A percentile compares a stretch with the other conserved stretches of the same genome.
Conservation (phyloP, 2,797 vertebrate species). For the Caiman crocodilus region DNA sequence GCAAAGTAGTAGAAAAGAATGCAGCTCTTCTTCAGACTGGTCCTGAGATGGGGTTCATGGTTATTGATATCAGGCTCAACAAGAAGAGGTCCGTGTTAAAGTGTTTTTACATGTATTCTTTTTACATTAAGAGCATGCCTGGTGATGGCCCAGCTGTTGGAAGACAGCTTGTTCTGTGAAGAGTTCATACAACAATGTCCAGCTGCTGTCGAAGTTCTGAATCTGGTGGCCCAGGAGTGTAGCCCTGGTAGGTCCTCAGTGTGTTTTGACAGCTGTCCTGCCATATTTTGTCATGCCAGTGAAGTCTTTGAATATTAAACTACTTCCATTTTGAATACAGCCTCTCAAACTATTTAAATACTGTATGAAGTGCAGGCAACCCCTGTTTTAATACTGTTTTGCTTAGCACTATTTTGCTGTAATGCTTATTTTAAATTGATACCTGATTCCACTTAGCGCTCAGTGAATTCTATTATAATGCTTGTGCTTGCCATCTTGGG, state of each 20-base stretch:
- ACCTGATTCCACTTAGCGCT: no score
- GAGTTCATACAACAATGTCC: slow-evolving; percentile 99
- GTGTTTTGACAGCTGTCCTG: not conserved
- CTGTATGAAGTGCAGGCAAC: not conserved
- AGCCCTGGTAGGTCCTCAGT: slow-evolving; percentile 90
- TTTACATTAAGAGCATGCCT: slow-evolving; percentile 90
- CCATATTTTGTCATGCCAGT: not conserved
- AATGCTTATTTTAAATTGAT: no score
- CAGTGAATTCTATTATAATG: no score
- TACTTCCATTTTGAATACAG: not conserved
- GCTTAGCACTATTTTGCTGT: no score
- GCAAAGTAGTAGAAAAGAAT: not conserved
- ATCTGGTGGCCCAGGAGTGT: slow-evolving; percentile 97
- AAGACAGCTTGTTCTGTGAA: slow-evolving; percentile 99
- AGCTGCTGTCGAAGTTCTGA: slow-evolving; percentile 97
- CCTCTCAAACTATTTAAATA: not conserved
- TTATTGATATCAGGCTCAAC: not conserved
- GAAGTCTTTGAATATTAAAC: not conserved
- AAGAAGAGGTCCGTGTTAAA: slow-evolving; percentile 22
- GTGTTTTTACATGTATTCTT: slow-evolving; percentile 29
- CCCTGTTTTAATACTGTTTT: no score
- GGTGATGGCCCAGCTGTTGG: slow-evolving; percentile 98
- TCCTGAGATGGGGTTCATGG: slow-evolving; percentile 42
- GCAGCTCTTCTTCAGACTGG: not conserved
- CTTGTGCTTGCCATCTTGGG: no score